Base-by-base conservation (phyloP, 2,797 vertebrate genomes). In the Hyperoplus lanceolatus region DNA sequence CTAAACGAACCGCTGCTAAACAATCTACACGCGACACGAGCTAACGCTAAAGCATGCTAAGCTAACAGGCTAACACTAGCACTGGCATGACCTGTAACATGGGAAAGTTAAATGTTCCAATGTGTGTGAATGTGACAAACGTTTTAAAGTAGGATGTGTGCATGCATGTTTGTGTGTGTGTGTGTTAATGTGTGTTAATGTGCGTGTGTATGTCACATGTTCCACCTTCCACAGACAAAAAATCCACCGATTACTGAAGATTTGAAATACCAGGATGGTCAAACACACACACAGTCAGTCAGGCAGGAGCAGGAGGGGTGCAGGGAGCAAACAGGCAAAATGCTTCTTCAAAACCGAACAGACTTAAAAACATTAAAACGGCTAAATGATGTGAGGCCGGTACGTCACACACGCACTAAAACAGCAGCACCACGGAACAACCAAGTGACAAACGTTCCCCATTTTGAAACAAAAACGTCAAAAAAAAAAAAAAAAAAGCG, bases 381-480 rank as follows among this genome's bases (percentile, higher is more conserved):
- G 66, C 72, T 64, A 80, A 73, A 77, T 50, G 75, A 75, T 56
- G 80, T 80, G 75, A 73, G 85, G 83, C 83, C 54, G 67, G 73
- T 69, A 82, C 76, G 70, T 83, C 85, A 91, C 85, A 77, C 82
- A 85, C 76, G 79, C 90, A 90, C 73, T 76, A 74, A n/a, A 81
- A 90, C 87, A 89, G 87, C 89, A 91, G 84, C 88, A 83, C 68
- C 82, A 89, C 81, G 18, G 60, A 82, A 90, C 90, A 73, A 88
- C 80, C 18, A 86, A 88, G 85, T 85, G 75, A 88, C 90, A 81
- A 81, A 89, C 81, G 67, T 63, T 87, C 79, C 78, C 82, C 61
- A 71, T 68, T 18, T 29, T 29, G 29, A 29, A 29, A 29, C 29
- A 29, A 29, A 29, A 29, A 29, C 29, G 29, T 29, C 29, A 29